phyloP scores from a whole-genome alignment of 2,113 vertebrate genomes.

The Onychostoma macrolepis region DNA sequence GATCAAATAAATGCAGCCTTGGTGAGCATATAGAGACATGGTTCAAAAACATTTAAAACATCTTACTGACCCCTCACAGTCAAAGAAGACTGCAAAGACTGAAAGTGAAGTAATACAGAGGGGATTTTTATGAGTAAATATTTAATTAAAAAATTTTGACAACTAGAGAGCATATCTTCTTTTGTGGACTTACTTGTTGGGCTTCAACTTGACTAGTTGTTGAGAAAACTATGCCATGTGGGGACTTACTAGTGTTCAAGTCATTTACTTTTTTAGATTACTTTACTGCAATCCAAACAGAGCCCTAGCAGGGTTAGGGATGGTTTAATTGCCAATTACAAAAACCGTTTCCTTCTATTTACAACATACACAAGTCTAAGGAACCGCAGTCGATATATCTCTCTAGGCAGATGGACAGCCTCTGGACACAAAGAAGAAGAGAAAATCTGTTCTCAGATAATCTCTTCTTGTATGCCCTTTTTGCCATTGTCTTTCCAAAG shows the following conservation, averaged over 20 bases:
- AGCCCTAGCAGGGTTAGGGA: background rate
- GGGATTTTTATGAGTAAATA: background rate
- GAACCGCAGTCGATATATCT: constrained; percentile 6
- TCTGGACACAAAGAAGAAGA: background rate
- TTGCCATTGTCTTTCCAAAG: constrained; percentile 18
- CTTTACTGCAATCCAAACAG: background rate
- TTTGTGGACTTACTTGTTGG: background rate
- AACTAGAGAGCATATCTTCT: background rate
- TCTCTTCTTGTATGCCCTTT: constrained; percentile 28
- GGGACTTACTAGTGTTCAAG: background rate
- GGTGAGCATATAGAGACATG: background rate
- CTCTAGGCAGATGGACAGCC: constrained; percentile 17
- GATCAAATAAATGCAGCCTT: background rate
- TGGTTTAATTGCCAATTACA: constrained; percentile 37
- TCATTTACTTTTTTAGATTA: background rate
- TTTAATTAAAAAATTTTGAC: background rate
- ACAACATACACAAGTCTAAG: constrained; percentile 15
- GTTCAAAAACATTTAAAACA: background rate
- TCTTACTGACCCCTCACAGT: background rate
- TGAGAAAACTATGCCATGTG: background rate
- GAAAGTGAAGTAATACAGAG: background rate
- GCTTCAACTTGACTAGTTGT: background rate
- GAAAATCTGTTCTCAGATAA: constrained; percentile 40
- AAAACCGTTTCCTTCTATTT: constrained; percentile 41
- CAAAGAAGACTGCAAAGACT: background rate